Evolutionary conservation across 2,797 vertebrate genomes (phyloP).

Genomic region (Pangasius sanitwongsei): DNA sequence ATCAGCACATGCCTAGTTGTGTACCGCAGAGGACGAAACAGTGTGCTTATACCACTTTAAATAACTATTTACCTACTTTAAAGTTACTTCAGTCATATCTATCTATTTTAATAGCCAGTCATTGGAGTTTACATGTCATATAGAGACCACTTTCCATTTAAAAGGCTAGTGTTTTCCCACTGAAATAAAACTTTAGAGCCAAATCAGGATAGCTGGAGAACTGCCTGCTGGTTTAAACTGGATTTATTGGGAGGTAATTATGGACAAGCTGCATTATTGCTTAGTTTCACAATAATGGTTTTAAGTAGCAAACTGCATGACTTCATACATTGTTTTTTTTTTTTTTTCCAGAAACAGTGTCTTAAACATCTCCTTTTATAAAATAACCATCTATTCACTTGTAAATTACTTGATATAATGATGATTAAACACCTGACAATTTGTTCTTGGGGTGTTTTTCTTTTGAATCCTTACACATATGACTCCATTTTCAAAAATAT

Average conservation of each 20-base stretch:
- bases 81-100: neutral
- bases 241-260: conserved; percentile 25
- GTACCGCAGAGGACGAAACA: neutral
- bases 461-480: neutral
- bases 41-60: neutral
- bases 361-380: neutral
- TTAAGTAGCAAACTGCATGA: conserved; percentile 25
- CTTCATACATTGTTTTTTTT: neutral
- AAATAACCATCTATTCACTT: conserved; percentile 19
- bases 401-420: conserved; percentile 16
- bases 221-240: conserved; percentile 32
- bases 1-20: neutral
- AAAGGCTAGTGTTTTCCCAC: neutral
- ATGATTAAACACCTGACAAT: conserved; percentile 21
- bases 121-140: conserved; percentile 12
- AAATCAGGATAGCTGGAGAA: conserved; percentile 26
- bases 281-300: neutral
- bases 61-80: neutral
- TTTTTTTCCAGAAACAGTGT: neutral
- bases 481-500: neutral
- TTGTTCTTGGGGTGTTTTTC: conserved; percentile 10
- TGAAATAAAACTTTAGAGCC: conserved; percentile 12
- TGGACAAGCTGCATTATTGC: neutral
- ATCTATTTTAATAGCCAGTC: conserved; percentile 23
- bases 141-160: neutral